Conservation (phyloP, 2,888 invertebrate genomes). For the Boloria selene region DNA sequence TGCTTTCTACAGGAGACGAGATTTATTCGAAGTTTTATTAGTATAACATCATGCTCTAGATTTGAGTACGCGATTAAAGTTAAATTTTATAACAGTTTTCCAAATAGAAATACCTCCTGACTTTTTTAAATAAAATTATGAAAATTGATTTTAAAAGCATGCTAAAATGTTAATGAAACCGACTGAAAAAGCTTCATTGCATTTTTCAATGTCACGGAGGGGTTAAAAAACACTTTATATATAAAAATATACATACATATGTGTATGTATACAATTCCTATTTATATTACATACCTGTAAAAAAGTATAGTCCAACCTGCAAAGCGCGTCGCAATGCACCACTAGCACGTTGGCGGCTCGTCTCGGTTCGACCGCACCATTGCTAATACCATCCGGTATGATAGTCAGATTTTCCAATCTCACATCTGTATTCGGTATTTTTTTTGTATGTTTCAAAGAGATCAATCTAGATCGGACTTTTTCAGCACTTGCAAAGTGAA, state of each 20-base stretch:
- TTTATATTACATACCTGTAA: slow-evolving; percentile 78
- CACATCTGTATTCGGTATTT: slow-evolving; percentile 22
- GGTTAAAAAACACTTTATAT: not conserved
- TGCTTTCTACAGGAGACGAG: slow-evolving; percentile 1
- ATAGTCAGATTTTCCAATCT: slow-evolving; percentile 35
- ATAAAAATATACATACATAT: not conserved
- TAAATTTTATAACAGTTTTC: not conserved
- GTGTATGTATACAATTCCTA: not conserved
- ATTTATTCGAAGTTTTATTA: slow-evolving; percentile 5
- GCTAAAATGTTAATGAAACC: too few species aligned
- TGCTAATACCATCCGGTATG: slow-evolving; percentile 23
- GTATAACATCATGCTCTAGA: slow-evolving; percentile 2
- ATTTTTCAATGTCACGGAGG: too few species aligned
- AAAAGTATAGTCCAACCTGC: slow-evolving; percentile 86
- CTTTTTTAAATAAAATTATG: too few species aligned
- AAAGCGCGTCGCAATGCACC: slow-evolving; percentile 84
- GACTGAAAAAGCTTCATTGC: too few species aligned
- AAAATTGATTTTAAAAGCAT: too few species aligned
- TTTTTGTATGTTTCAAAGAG: slow-evolving; percentile 42
- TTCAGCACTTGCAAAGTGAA: slow-evolving; percentile 75
- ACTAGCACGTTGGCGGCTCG: slow-evolving; percentile 68
- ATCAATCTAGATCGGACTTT: slow-evolving; percentile 60
- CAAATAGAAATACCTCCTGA: too few species aligned
- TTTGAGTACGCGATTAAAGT: not conserved
- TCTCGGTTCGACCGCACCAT: slow-evolving; percentile 28